A percentile compares a stretch with the other conserved stretches of the same genome.
phyloP scores from a whole-genome alignment of 2,888 invertebrate species.

The Phaedon cochleariae region DNA sequence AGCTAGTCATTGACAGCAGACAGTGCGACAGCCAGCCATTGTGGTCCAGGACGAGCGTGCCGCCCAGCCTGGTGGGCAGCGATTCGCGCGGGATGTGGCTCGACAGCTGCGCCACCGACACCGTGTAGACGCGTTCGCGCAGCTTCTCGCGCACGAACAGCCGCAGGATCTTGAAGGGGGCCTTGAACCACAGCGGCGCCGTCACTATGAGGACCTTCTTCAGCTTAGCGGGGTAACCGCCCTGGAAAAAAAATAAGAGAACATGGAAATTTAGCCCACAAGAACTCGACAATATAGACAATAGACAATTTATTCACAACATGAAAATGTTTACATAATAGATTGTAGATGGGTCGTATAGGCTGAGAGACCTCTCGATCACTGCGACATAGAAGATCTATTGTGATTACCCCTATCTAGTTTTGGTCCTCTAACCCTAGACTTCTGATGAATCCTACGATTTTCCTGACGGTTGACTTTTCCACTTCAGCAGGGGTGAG shows the following conservation, averaged over 20 bases:
- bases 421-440: too few relatives aligned
- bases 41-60: constrained; percentile 87
- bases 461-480: too few relatives aligned
- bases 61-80: constrained; percentile 89
- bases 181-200: constrained; percentile 98
- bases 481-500: too few relatives aligned
- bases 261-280: too few relatives aligned
- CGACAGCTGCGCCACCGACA: constrained; percentile 88
- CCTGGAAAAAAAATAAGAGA: constrained; percentile 65
- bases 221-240: constrained; percentile 95
- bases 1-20: constrained; percentile 79
- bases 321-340: too few relatives aligned
- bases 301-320: too few relatives aligned
- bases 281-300: too few relatives aligned
- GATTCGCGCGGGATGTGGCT: constrained; percentile 90
- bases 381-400: too few relatives aligned
- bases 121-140: constrained; percentile 94
- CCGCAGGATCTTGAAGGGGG: constrained; percentile 94
- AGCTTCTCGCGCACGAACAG: constrained; percentile 95
- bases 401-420: too few relatives aligned
- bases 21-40: constrained; percentile 80
- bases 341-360: too few relatives aligned
- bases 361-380: too few relatives aligned
- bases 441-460: too few relatives aligned
- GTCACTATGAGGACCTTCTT: constrained; percentile 98